phyloP scores from a whole-genome alignment of 1,140 invertebrate genomes.

The Eurosta solidaginis region DNA sequence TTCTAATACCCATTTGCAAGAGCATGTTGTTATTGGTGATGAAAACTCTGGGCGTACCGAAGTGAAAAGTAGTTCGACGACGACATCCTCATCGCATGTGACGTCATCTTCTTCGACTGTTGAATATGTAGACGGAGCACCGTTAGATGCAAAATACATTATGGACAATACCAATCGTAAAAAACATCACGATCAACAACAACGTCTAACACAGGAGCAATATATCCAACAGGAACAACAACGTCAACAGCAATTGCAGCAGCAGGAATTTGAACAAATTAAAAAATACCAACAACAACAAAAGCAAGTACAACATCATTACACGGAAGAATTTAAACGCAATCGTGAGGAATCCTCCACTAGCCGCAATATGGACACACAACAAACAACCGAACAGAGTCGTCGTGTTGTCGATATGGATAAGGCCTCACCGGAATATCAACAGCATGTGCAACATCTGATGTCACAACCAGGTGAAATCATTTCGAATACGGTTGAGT shows the following conservation, averaged over 20 bases:
- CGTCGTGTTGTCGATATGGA: constrained; percentile 58
- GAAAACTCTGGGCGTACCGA: constrained; percentile 60
- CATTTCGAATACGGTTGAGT: constrained; percentile 65
- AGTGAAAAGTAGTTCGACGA: constrained; percentile 53
- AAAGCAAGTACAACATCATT: constrained; percentile 23
- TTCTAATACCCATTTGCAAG: constrained; percentile 65
- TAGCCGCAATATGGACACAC: constrained; percentile 49
- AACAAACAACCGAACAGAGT: constrained; percentile 52
- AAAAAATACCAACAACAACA: constrained; percentile 35
- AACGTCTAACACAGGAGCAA: constrained; percentile 36
- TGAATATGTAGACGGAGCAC: constrained; percentile 40
- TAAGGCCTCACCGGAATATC: constrained; percentile 55
- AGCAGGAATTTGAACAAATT: constrained; percentile 35
- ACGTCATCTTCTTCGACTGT: constrained; percentile 50
- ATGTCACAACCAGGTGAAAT: constrained; percentile 58
- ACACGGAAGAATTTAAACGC: constrained; percentile 33
- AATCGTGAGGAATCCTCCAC: constrained; percentile 48
- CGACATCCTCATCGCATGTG: constrained; percentile 48
- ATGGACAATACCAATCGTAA: constrained; percentile 38
- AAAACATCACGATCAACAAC: constrained; percentile 31
- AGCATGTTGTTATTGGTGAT: constrained; percentile 64
- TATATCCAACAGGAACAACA: constrained; percentile 30
- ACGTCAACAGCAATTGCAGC: constrained; percentile 35
- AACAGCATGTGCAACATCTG: constrained; percentile 52
- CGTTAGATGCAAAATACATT: constrained; percentile 38